These are phyloP conservation scores for Pollenia labialis DNA, from an alignment of 2,888 invertebrate species.

Conservation along the genomic window DNA sequence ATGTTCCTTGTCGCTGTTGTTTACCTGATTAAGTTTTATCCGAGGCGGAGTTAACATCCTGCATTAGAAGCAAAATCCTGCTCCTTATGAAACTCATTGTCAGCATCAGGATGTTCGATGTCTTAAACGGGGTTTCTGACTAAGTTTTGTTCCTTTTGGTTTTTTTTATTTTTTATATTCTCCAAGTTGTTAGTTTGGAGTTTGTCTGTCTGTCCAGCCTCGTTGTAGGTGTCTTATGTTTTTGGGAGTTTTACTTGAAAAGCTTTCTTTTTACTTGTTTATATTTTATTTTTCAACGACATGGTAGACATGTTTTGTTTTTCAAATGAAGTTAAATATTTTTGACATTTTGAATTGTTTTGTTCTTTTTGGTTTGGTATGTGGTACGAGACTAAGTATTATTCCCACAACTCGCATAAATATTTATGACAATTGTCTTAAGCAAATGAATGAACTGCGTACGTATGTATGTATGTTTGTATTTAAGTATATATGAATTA, in stretches of 20 bases:
- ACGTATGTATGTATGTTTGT: too few relatives aligned
- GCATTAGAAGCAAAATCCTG: constrained; percentile 55
- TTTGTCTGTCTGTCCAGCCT: neutral
- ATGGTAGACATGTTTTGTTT: constrained; percentile 72
- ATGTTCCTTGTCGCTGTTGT: constrained; percentile 54
- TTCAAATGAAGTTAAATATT: constrained; percentile 54
- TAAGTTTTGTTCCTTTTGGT: constrained; percentile 59
- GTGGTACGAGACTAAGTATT: constrained; percentile 72
- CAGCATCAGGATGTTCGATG: constrained; percentile 69
- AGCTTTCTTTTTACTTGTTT: constrained; percentile 34
- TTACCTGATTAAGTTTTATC: constrained; percentile 69
- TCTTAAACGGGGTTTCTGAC: constrained; percentile 65
- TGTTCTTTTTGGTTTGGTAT: constrained; percentile 21
- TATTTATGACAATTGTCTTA: constrained; percentile 81
- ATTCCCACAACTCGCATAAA: constrained; percentile 83
- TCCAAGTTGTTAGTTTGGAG: constrained; percentile 14
- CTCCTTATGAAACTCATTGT: constrained; percentile 61
- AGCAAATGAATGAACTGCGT: constrained; percentile 40
- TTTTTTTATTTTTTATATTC: constrained; percentile 31
- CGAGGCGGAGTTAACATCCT: constrained; percentile 68
- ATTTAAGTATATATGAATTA: neutral
- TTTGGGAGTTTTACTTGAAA: constrained; percentile 50
- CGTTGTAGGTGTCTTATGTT: constrained; percentile 54
- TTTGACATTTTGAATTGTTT: constrained; percentile 60
- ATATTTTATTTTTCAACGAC: constrained; percentile 49